phyloP scores from a whole-genome alignment of 2,888 invertebrate genomes.

The Apoda limacodes region DNA sequence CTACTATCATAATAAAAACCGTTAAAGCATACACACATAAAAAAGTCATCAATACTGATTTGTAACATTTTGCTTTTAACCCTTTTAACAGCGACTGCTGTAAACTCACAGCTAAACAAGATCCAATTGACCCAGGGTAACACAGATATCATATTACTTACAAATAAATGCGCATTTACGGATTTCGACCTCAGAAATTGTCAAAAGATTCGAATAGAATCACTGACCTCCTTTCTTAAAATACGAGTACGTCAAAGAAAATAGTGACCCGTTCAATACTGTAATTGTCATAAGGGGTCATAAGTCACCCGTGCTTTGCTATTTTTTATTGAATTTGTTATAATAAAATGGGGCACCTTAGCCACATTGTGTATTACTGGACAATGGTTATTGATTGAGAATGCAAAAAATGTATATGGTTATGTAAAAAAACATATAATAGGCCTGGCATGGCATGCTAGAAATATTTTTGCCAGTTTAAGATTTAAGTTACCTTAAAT shows the following conservation, averaged over 20 bases:
- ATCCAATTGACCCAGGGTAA: conserved; percentile 48
- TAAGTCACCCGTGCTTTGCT: conserved; percentile 33
- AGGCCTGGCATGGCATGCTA: no score
- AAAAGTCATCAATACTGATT: no score
- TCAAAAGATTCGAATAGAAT: conserved; percentile 23
- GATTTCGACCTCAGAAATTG: conserved; percentile 34
- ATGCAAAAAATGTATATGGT: conserved; percentile 33
- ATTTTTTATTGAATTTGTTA: conserved; percentile 41
- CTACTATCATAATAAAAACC: no score
- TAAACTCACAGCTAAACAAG: not conserved
- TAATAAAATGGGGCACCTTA: conserved; percentile 43
- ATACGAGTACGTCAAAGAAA: conserved; percentile 23
- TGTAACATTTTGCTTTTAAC: not conserved
- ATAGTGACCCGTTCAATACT: conserved; percentile 29
- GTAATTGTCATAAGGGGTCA: conserved; percentile 28
- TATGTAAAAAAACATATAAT: not conserved
- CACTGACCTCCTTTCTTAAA: conserved; percentile 38
- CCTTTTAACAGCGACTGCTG: not conserved
- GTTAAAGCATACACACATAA: no score
- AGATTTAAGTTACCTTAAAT: no score
- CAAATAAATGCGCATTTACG: conserved; percentile 40
- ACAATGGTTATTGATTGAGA: conserved; percentile 55
- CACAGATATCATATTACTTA: conserved; percentile 49
- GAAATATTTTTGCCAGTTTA: no score
- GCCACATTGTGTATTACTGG: conserved; percentile 33